These are phyloP conservation scores for Tenebrio molitor DNA, from an alignment of 1,140 invertebrate genomes.

Conservation along the genomic window DNA sequence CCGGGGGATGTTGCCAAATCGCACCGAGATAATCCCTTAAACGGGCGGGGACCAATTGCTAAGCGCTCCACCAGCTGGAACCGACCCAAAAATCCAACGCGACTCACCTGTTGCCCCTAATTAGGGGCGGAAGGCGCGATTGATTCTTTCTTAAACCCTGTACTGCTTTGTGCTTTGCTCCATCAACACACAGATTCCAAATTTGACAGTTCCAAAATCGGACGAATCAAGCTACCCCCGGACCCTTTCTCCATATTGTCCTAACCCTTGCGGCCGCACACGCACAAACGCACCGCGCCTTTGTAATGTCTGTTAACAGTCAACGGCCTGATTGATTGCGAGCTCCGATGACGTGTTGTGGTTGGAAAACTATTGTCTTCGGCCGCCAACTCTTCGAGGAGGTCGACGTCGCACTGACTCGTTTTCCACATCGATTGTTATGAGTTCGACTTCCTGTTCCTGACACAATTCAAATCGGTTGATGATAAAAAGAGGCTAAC, in stretches of 20 bases:
- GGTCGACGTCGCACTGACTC: not conserved
- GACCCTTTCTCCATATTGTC: too few species aligned
- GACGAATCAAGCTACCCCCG: too few species aligned
- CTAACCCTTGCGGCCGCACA: slow-evolving; percentile 22
- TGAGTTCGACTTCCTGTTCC: slow-evolving; percentile 27
- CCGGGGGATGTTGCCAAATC: slow-evolving; percentile 50
- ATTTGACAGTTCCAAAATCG: too few species aligned
- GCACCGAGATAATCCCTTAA: slow-evolving; percentile 58
- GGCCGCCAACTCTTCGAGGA: slow-evolving; percentile 23
- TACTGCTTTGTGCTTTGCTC: slow-evolving; percentile 23
- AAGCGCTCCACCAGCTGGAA: slow-evolving; percentile 46
- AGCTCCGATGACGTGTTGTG: slow-evolving; percentile 4
- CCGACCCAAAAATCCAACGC: slow-evolving; percentile 27
- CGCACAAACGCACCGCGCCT: slow-evolving; percentile 28
- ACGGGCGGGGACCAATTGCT: slow-evolving; percentile 54
- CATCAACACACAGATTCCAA: slow-evolving; percentile 10
- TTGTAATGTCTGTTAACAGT: slow-evolving; percentile 40
- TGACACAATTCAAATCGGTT: slow-evolving; percentile 18
- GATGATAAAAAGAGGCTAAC: not conserved
- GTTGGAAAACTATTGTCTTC: slow-evolving; percentile 33
- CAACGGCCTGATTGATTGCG: slow-evolving; percentile 40
- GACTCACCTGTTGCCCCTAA: slow-evolving; percentile 13
- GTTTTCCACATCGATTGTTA: slow-evolving; percentile 22
- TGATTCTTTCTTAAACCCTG: not conserved
- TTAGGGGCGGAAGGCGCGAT: not conserved